Evolutionary conservation across 2,797 vertebrate genomes (phyloP), one percentile per base, ranked within the genome.

Genomic region (Rhynchonycteris naso): DNA sequence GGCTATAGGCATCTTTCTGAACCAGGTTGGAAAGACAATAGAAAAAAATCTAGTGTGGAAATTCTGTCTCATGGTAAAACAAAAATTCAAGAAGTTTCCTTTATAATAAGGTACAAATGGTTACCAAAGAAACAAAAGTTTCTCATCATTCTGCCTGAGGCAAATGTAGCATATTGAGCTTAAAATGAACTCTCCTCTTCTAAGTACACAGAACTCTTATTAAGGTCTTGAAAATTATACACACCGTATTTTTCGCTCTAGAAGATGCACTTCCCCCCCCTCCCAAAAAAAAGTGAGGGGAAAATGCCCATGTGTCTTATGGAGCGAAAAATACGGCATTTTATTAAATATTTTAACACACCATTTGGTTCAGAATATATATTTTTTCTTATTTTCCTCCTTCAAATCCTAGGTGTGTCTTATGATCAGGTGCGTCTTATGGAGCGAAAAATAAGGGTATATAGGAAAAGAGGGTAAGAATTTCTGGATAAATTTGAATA

Each of bases 11-110:
- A 96, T 96, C 65, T 88, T 95, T 89, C 50, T 96, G 69, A 97
- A 88, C 76, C 0, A 33, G 91, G 71, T 91, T 94, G 43, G 83
- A 95, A 97, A 95, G 19, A 88, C 91, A 63, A 91, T 84, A 80
- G 91, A 96, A 97, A 97, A 96, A 95, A 95, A 95, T 91, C 72
- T 94, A 92, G 74, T 86, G 95, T 96, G 96, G 95, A 91, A 98
- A 92, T 88, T 96, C 63, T 82, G 65, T 94, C 93, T 94, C 54
- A 81, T 80, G 56, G 56, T 47, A 52, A 91, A 89, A 88, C 78
- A 95, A 90, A 91, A 91, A 85, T 71, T 83, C 74, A 85, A 92
- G 74, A 94, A 92, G 76, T 95, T 97, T 59, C 63, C 94, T 96
- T 94, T 93, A 91, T 81, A 68, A 88, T 97, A 93, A 95, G 90